Evolutionary conservation across 2,113 vertebrate species (phyloP).

Genomic region (Struthio camelus): DNA sequence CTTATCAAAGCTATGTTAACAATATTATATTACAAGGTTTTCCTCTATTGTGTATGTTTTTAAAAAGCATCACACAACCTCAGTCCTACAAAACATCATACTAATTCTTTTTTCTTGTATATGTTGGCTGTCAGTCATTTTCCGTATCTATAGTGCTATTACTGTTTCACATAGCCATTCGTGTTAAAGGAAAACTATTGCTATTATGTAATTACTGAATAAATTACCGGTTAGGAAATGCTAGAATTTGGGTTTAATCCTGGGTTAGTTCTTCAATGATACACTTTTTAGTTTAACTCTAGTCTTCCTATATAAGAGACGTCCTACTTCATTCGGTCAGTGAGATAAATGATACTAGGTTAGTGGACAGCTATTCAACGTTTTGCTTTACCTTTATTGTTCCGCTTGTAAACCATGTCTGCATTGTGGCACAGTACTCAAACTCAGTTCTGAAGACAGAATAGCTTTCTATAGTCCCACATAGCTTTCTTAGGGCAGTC

Average conservation of each 20-base stretch:
- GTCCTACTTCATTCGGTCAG: neutral
- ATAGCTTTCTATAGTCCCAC: neutral
- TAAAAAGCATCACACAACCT: neutral
- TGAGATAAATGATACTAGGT: neutral
- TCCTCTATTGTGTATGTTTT: slow-evolving; percentile 2
- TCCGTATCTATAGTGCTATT: neutral
- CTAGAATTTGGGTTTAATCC: neutral
- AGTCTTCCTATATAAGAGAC: neutral
- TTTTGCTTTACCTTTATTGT: neutral
- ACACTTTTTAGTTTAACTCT: neutral
- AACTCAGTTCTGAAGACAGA: neutral
- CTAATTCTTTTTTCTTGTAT: neutral
- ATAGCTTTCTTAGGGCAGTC: neutral
- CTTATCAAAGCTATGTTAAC: slow-evolving; percentile 11
- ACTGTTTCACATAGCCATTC: neutral
- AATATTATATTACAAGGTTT: slow-evolving; percentile 13
- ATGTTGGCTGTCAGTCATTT: neutral
- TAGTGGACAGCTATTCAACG: neutral
- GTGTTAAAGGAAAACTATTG: neutral
- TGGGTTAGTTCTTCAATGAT: neutral
- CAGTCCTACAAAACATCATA: neutral
- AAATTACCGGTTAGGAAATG: slow-evolving; percentile 4
- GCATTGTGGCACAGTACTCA: neutral
- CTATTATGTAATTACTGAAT: too few species aligned
- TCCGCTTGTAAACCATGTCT: neutral